These are phyloP conservation scores for Clunio marinus DNA, from an alignment of 2,888 invertebrate genomes.

Conservation along the genomic window DNA sequence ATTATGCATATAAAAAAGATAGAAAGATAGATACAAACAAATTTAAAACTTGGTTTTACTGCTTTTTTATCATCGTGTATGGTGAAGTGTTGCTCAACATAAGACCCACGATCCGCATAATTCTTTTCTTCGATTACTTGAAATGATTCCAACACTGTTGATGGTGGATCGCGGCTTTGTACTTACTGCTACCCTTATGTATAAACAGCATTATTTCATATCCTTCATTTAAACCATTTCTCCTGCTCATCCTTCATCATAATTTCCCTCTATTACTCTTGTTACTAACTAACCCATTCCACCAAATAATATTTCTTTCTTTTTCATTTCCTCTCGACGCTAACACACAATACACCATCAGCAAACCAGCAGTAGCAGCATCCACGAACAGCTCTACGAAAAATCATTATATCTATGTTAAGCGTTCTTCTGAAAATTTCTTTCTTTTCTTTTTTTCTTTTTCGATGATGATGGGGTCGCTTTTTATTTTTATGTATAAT, in stretches of 20 bases:
- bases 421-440: constrained; percentile 30
- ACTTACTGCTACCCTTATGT: background rate
- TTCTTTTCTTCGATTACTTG: background rate
- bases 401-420: constrained; percentile 38
- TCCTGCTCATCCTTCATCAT: constrained; percentile 27
- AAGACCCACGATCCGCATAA: background rate
- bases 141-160: background rate
- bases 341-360: constrained; percentile 1
- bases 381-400: constrained; percentile 14
- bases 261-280: constrained; percentile 31
- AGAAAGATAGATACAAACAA: constrained; percentile 25
- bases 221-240: constrained; percentile 31
- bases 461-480: constrained; percentile 34
- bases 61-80: constrained; percentile 29
- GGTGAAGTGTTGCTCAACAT: background rate
- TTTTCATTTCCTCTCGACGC: background rate
- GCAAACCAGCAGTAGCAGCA: no score
- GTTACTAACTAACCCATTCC: constrained; percentile 25
- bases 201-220: background rate
- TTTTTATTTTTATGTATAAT: constrained; percentile 38
- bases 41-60: constrained; percentile 34
- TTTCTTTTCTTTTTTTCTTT: constrained; percentile 21
- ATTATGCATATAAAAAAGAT: constrained; percentile 10
- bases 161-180: background rate
- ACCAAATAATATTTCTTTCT: no score